A percentile compares a stretch with the other conserved stretches of the same genome.
Evolutionary conservation across 2,888 invertebrate genomes (phyloP).

Genomic region (Ametastegia equiseti): DNA sequence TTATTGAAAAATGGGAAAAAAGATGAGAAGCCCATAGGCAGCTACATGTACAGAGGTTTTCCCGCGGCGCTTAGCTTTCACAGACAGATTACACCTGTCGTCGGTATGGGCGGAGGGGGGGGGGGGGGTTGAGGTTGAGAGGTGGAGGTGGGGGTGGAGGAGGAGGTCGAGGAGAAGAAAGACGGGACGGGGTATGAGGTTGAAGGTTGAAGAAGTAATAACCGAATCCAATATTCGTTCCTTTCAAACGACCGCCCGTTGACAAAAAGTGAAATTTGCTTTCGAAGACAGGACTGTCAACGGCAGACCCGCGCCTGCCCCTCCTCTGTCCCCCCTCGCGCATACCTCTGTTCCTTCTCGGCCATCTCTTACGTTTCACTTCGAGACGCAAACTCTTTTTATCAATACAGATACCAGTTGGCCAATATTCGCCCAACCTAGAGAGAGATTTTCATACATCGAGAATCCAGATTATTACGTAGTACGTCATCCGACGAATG

Average conservation of each 20-base stretch:
- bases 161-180: slow-evolving; percentile 40
- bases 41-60: slow-evolving; percentile 1
- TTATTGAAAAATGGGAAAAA: not conserved
- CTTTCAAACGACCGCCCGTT: slow-evolving; percentile 67
- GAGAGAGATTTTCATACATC: not conserved
- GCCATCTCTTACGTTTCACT: slow-evolving; percentile 22
- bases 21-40: not conserved
- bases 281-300: slow-evolving; percentile 71
- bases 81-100: slow-evolving; percentile 48
- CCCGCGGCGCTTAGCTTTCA: slow-evolving; percentile 16
- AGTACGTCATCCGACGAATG: not conserved
- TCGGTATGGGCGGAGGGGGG: not conserved
- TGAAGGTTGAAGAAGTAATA: slow-evolving; percentile 71
- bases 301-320: slow-evolving; percentile 59
- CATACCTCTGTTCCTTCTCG: slow-evolving; percentile 28
- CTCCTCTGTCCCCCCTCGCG: not conserved
- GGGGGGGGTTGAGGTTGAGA: not conserved
- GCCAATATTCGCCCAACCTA: slow-evolving; percentile 16
- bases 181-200: slow-evolving; percentile 55
- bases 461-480: not conserved
- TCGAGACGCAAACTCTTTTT: slow-evolving; percentile 19
- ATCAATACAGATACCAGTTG: slow-evolving; percentile 5
- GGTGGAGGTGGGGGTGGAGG: not conserved
- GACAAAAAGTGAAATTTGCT: slow-evolving; percentile 72
- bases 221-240: slow-evolving; percentile 74